These are phyloP conservation scores for Trimorus sp. DNA, from an alignment of 2,888 invertebrate species.

Conservation along the genomic window DNA sequence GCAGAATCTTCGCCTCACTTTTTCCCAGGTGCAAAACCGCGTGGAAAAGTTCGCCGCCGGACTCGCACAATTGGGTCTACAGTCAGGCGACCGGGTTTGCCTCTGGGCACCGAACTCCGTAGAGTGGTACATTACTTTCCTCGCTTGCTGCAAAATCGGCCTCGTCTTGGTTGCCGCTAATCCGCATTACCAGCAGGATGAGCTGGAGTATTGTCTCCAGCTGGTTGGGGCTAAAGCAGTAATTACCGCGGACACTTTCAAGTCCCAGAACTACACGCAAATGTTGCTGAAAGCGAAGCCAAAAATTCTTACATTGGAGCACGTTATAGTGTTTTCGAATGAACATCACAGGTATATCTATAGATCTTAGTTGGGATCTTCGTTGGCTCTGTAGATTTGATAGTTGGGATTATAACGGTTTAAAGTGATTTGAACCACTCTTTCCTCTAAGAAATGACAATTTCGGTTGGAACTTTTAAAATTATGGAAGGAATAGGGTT, in stretches of 20 bases:
- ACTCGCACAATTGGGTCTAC: slow-evolving; percentile 86
- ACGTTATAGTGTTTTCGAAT: slow-evolving; percentile 74
- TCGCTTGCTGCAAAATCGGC: slow-evolving; percentile 88
- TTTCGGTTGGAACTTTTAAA: no score
- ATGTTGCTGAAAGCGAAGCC: slow-evolving; percentile 82
- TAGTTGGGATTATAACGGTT: no score
- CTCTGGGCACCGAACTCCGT: slow-evolving; percentile 90
- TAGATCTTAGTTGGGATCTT: no score
- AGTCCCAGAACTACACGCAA: slow-evolving; percentile 86
- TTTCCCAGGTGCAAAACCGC: slow-evolving; percentile 83
- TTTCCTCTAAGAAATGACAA: no score
- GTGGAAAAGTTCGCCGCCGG: slow-evolving; percentile 89
- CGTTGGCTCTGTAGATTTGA: no score
- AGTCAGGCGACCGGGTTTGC: slow-evolving; percentile 88
- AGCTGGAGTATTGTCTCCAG: slow-evolving; percentile 87
- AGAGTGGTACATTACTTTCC: slow-evolving; percentile 89
- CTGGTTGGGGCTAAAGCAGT: slow-evolving; percentile 88
- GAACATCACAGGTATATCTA: slow-evolving; percentile 71
- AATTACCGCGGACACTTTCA: slow-evolving; percentile 85
- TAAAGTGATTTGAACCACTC: no score
- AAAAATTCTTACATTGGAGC: slow-evolving; percentile 84
- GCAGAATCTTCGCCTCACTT: slow-evolving; percentile 83
- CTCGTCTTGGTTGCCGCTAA: slow-evolving; percentile 90
- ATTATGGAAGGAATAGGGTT: no score
- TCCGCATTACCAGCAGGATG: slow-evolving; percentile 87